Percentiles rank a stretch among this genome's conserved stretches.
These are phyloP conservation scores for Neolamprologus hecqui DNA, from an alignment of 2,113 vertebrate species.

Conservation along the genomic window DNA sequence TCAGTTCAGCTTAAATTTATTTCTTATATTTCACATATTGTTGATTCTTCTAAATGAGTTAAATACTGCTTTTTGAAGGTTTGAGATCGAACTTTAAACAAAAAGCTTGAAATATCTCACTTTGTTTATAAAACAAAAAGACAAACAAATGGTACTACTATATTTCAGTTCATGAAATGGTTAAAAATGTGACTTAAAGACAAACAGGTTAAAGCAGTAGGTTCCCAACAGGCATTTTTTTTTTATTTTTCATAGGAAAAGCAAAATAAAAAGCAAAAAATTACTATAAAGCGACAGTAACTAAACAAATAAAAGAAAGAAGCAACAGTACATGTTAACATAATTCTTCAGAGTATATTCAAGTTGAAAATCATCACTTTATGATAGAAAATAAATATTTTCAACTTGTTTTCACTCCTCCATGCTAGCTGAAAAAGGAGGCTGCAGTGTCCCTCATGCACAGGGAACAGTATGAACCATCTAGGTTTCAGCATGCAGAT, in stretches of 20 bases:
- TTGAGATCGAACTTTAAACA: not conserved
- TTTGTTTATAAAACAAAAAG: not conserved
- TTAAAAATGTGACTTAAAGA: not conserved
- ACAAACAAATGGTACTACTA: not conserved
- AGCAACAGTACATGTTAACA: not conserved
- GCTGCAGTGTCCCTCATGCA: not conserved
- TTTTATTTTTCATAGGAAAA: slow-evolving; percentile 12
- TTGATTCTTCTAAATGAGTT: not conserved
- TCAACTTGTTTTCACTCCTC: not conserved
- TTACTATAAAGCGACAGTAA: slow-evolving; percentile 14
- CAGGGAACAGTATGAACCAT: not conserved
- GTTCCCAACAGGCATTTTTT: slow-evolving; percentile 4
- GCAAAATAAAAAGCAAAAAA: not conserved
- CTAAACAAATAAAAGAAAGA: slow-evolving; percentile 37
- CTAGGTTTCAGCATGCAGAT: slow-evolving; percentile 24
- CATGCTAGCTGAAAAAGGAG: not conserved
- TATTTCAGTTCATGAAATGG: not conserved
- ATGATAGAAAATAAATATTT: not conserved
- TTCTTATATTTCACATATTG: not conserved
- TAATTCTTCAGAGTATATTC: not conserved
- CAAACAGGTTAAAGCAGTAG: not conserved
- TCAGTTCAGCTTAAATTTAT: not conserved
- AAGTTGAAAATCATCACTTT: slow-evolving; percentile 14
- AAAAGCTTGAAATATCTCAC: not conserved
- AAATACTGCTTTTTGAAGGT: not conserved